Evolutionary conservation across 2,113 vertebrate genomes (phyloP).

Genomic region (Speoplatyrhinus poulsoni): DNA sequence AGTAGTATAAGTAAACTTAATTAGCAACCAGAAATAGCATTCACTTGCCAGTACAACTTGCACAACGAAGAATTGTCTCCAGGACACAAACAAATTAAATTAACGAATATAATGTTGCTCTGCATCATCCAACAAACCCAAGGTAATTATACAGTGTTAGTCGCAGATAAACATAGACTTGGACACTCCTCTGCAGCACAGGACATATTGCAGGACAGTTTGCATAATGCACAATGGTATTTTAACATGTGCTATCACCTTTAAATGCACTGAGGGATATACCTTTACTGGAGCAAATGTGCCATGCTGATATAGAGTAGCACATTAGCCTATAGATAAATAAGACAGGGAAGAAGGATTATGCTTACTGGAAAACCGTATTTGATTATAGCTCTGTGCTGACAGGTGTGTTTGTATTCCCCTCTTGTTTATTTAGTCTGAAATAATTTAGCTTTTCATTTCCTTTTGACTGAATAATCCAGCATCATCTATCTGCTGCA

Average conservation of each 20-base stretch:
- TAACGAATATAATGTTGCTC: constrained; percentile 40
- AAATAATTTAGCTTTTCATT: too few species aligned
- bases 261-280: constrained; percentile 17
- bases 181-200: constrained; percentile 11
- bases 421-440: too few species aligned
- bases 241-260: constrained; percentile 52
- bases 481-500: neutral
- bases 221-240: constrained; percentile 33
- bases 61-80: neutral
- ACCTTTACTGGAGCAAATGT: constrained; percentile 4
- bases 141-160: constrained; percentile 34
- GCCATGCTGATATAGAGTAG: neutral
- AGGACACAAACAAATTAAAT: constrained; percentile 36
- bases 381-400: too few species aligned
- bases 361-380: too few species aligned
- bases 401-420: too few species aligned
- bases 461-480: neutral
- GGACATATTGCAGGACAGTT: constrained; percentile 27
- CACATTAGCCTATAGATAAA: too few species aligned
- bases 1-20: constrained; percentile 16
- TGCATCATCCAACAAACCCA: constrained; percentile 25
- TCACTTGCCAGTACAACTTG: neutral
- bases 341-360: too few species aligned
- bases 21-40: neutral
- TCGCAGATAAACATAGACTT: constrained; percentile 37